Evolutionary conservation across 2,888 invertebrate genomes (phyloP), one percentile per base, ranked within the genome.

Genomic region (Beris morrisii): DNA sequence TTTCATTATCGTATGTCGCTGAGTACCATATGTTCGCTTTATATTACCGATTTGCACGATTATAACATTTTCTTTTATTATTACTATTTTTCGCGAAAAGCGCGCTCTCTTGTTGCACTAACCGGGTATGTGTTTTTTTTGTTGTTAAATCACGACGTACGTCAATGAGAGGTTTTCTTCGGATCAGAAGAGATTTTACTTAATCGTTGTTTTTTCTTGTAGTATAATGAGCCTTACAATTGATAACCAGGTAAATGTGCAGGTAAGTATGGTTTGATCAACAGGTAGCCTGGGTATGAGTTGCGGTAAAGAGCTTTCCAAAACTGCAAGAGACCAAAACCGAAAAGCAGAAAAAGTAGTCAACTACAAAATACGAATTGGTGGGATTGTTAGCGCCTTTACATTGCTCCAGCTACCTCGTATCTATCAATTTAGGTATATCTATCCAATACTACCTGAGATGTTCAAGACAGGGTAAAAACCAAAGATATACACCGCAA

Each of bases 251-350:
- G 61, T 61, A 52, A 61, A 38, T 52, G 38, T 28, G 22, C 61
- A 61, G 61, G 61, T 38, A 38, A 38, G 38, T 61, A 61, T 61
- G 61, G 61, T 61, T 61, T 50, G 61, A 52, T 61, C 61, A 61
- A 61, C 61, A 61, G 61, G 61, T 61, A 61, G 61, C 61, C 61
- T 50, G 61, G 61, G 61, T 61, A 61, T 61, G 61, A 61, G 31
- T 12, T 52, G 38, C 61, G 43, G 38, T 52, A 13, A 52, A 61
- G 61, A 61, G 61, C 30, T 38, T n/a, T 32, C 38, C 61, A 50
- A 61, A 61, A 38, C 52, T 61, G 43, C 61, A 32, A 38, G 61
- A 50, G 61, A 48, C 55, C 61, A 30, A 61, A 59, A 43, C 45
- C 30, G 28, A 58, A 58, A 50, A 61, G 50, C 43, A 50, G 52